Evolutionary conservation across 2,113 vertebrate species (phyloP).

Genomic region (Equus przewalskii): DNA sequence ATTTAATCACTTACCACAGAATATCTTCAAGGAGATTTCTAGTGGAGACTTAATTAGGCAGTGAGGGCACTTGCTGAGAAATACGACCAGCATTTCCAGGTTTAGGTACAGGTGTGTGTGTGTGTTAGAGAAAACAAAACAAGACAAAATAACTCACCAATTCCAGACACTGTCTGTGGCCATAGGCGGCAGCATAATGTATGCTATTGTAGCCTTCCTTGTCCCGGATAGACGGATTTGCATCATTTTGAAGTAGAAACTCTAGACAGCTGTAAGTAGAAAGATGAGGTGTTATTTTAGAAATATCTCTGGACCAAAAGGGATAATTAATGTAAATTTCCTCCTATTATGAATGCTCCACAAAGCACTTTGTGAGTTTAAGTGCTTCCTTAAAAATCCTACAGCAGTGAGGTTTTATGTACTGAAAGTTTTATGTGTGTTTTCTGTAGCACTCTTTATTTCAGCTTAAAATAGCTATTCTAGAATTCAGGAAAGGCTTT

Average conservation of each 20-base stretch:
- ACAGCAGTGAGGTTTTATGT: background rate
- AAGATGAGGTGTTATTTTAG: constrained; percentile 30
- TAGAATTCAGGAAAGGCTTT: constrained; percentile 46
- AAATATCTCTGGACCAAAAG: constrained; percentile 17
- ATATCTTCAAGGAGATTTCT: background rate
- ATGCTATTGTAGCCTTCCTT: constrained; percentile 96
- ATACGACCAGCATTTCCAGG: background rate
- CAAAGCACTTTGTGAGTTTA: constrained; percentile 7
- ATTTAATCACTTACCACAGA: background rate
- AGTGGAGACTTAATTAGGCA: background rate
- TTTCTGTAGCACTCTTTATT: constrained; percentile 42
- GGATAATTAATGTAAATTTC: background rate
- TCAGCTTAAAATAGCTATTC: background rate
- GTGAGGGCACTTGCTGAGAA: background rate
- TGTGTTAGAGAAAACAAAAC: background rate
- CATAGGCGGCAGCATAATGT: constrained; percentile 97
- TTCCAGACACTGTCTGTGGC: constrained; percentile 96
- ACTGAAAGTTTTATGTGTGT: background rate
- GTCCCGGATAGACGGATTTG: constrained; percentile 94
- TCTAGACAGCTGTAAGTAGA: constrained; percentile 93
- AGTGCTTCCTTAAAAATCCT: constrained; percentile 50
- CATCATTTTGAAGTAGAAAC: constrained; percentile 96
- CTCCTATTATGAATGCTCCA: background rate
- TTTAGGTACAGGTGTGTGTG: too few species aligned
- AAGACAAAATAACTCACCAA: constrained; percentile 89